These are phyloP conservation scores for Corythucha ciliata DNA, from an alignment of 2,888 invertebrate species.

Conservation along the genomic window DNA sequence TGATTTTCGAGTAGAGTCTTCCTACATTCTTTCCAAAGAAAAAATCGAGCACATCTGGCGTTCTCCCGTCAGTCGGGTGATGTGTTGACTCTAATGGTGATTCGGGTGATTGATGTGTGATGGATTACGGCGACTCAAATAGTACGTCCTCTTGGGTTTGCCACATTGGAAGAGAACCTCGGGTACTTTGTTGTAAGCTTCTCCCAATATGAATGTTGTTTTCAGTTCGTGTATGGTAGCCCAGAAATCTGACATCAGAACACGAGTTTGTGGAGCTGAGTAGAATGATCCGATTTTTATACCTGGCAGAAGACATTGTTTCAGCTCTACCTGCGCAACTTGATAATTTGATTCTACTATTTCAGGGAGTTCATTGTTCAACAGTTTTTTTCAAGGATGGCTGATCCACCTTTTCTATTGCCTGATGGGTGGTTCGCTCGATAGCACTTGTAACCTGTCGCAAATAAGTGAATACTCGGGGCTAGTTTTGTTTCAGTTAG, in stretches of 20 bases:
- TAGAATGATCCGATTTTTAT: background rate
- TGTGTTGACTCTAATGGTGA: conserved; percentile 18
- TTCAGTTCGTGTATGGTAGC: background rate
- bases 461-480: background rate
- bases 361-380: background rate
- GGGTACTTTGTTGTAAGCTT: conserved; percentile 11
- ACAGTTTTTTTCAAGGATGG: background rate
- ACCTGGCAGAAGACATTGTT: background rate
- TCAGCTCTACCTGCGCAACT: background rate
- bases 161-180: conserved; percentile 1
- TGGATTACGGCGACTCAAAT: conserved; percentile 12
- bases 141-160: conserved; percentile 9
- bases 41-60: conserved; percentile 9
- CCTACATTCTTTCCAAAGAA: conserved; percentile 3
- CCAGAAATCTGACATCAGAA: background rate
- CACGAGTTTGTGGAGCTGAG: background rate
- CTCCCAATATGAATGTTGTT: conserved; percentile 3
- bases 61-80: background rate
- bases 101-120: conserved; percentile 8
- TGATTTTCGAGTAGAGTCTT: background rate
- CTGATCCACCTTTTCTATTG: conserved; percentile 5
- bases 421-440: background rate
- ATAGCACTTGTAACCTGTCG: background rate
- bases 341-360: background rate
- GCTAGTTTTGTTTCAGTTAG: background rate